These are phyloP conservation scores for Mylabris sibirica DNA, from an alignment of 2,888 invertebrate genomes.

Conservation along the genomic window DNA sequence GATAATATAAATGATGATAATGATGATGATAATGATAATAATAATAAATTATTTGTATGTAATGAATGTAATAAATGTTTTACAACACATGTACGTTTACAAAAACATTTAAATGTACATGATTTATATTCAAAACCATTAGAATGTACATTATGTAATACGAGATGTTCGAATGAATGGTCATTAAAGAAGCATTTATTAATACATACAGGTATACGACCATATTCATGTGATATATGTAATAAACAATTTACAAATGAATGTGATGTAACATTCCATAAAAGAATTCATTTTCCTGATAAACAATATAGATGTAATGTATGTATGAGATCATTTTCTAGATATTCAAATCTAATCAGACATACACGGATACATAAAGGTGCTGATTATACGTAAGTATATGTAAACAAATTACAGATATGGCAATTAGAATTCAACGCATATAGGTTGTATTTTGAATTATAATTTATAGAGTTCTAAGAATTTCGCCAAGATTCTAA, in stretches of 20 bases:
- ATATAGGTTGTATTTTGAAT: too few species aligned
- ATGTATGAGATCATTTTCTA: conserved; percentile 54
- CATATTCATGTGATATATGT: conserved; percentile 58
- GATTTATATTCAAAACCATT: conserved; percentile 59
- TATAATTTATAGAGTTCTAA: too few species aligned
- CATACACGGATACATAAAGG: conserved; percentile 54
- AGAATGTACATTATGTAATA: conserved; percentile 60
- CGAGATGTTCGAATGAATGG: conserved; percentile 59
- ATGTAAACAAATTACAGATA: too few species aligned
- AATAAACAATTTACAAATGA: conserved; percentile 58
- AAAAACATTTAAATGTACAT: conserved; percentile 60
- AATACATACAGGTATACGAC: conserved; percentile 54
- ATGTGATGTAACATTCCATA: conserved; percentile 60
- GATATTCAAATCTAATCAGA: conserved; percentile 54
- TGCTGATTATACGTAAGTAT: conserved; percentile 43
- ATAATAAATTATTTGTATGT: conserved; percentile 55
- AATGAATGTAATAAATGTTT: conserved; percentile 60
- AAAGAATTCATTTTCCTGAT: conserved; percentile 53
- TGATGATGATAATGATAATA: conserved; percentile 2
- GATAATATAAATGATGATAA: conserved; percentile 8
- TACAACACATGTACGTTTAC: conserved; percentile 57
- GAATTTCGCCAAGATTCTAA: too few species aligned
- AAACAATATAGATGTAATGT: conserved; percentile 50
- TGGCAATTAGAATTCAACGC: too few species aligned
- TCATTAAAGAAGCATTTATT: conserved; percentile 60